A percentile compares a stretch with the other conserved stretches of the same genome.
phyloP scores from a whole-genome alignment of 1,140 invertebrate genomes.

The Diploscapter pachys region DNA sequence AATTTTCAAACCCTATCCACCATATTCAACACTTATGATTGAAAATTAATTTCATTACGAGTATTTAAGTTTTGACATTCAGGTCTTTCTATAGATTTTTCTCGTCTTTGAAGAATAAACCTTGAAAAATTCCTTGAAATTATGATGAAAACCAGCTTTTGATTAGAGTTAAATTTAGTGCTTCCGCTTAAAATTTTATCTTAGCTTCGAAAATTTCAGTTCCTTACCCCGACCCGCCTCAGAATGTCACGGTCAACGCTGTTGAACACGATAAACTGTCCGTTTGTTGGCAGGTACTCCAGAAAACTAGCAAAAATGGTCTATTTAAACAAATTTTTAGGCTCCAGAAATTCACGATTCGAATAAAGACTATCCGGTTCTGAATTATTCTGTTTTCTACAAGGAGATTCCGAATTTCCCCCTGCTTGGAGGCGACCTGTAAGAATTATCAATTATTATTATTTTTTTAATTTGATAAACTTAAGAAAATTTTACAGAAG shows the following conservation, averaged over 20 bases:
- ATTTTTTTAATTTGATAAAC: not conserved
- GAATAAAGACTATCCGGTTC: constrained; percentile 31
- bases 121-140: too few species aligned
- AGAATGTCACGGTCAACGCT: constrained; percentile 33
- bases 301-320: constrained; percentile 11
- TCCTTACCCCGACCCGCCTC: constrained; percentile 38
- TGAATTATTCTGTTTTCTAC: constrained; percentile 36
- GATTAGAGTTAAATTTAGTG: too few species aligned
- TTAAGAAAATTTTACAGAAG: not conserved
- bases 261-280: constrained; percentile 32
- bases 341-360: constrained; percentile 24
- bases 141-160: too few species aligned
- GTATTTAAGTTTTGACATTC: too few species aligned
- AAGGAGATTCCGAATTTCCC: constrained; percentile 35
- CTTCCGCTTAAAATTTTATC: too few species aligned
- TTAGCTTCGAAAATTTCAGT: constrained; percentile 23
- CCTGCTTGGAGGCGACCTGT: constrained; percentile 29
- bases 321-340: too few species aligned
- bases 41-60: too few species aligned
- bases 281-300: constrained; percentile 37
- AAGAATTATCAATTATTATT: not conserved
- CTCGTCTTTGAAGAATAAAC: too few species aligned
- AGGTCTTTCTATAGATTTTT: too few species aligned
- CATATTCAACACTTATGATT: too few species aligned
- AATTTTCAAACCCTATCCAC: too few species aligned